Evolutionary conservation across 2,888 invertebrate genomes (phyloP).

Genomic region (Caenorhabditis imperialis): DNA sequence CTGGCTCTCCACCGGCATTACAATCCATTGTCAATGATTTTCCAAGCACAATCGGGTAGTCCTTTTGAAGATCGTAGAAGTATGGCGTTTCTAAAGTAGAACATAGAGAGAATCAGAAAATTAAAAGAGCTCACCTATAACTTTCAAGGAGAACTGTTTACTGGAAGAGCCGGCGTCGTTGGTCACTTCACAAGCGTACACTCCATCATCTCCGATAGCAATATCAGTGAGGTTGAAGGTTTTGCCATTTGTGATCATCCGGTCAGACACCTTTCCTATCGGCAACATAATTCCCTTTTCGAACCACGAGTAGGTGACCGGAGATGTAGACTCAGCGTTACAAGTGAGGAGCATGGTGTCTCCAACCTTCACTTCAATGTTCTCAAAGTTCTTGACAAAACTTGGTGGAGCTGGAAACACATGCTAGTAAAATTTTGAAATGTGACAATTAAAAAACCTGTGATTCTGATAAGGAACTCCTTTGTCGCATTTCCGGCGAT

Average conservation of each 20-base stretch:
- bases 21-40: constrained; percentile 82
- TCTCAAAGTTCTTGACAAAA: constrained; percentile 59
- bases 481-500: constrained; percentile 77
- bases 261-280: background rate
- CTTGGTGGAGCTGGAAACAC: constrained; percentile 70
- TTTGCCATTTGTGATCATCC: constrained; percentile 33
- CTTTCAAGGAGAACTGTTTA: constrained; percentile 81
- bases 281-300: constrained; percentile 50
- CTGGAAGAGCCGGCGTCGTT: constrained; percentile 81
- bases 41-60: constrained; percentile 80
- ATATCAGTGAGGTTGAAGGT: constrained; percentile 70
- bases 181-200: constrained; percentile 81
- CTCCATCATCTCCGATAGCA: constrained; percentile 81
- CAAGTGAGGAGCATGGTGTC: constrained; percentile 79
- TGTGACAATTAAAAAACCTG: constrained; percentile 58
- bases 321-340: constrained; percentile 55
- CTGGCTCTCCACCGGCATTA: constrained; percentile 80
- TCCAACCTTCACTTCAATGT: constrained; percentile 75
- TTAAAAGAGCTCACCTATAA: constrained; percentile 81
- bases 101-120: too few relatives aligned
- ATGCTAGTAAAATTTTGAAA: background rate
- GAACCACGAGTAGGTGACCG: constrained; percentile 61
- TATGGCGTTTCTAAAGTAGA: constrained; percentile 79
- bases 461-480: constrained; percentile 72
- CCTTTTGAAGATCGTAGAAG: constrained; percentile 74